A percentile compares a stretch with the other conserved stretches of the same genome.
Evolutionary conservation across 2,888 invertebrate species (phyloP).

Genomic region (Aromia moschata): DNA sequence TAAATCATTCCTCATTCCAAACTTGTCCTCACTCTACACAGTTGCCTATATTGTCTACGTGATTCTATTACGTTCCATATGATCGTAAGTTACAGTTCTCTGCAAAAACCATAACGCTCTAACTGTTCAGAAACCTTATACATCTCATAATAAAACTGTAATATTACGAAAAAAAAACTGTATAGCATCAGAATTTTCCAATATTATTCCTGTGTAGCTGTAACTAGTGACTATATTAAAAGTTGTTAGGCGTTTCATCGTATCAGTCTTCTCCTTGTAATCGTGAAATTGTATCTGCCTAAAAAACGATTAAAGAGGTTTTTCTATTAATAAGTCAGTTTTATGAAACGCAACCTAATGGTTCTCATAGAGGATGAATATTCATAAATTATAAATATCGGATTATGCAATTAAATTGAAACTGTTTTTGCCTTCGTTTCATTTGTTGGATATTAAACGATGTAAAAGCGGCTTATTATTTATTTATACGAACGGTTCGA

Average conservation of each 20-base stretch:
- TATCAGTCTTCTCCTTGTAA: neutral
- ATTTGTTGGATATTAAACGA: neutral
- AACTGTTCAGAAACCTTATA: neutral
- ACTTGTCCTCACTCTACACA: no score
- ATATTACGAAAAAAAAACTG: neutral
- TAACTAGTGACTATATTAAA: neutral
- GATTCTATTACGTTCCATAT: neutral
- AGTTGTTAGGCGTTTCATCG: neutral
- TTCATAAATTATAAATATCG: constrained; percentile 5
- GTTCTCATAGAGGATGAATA: neutral
- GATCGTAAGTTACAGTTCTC: neutral
- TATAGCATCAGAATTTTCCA: neutral
- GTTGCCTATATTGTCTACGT: neutral
- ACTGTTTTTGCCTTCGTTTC: neutral
- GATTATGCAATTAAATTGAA: constrained; percentile 9
- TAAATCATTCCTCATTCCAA: no score
- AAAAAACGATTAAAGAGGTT: constrained; percentile 6
- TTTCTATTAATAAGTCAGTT: constrained; percentile 13
- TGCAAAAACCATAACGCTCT: neutral
- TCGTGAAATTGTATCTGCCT: neutral
- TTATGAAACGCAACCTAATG: neutral
- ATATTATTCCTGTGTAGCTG: neutral
- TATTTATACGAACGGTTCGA: neutral
- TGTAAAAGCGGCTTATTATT: neutral
- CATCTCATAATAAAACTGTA: neutral